Base-by-base conservation (phyloP, 2,888 invertebrate species). In the Nemapogon koenigi region DNA sequence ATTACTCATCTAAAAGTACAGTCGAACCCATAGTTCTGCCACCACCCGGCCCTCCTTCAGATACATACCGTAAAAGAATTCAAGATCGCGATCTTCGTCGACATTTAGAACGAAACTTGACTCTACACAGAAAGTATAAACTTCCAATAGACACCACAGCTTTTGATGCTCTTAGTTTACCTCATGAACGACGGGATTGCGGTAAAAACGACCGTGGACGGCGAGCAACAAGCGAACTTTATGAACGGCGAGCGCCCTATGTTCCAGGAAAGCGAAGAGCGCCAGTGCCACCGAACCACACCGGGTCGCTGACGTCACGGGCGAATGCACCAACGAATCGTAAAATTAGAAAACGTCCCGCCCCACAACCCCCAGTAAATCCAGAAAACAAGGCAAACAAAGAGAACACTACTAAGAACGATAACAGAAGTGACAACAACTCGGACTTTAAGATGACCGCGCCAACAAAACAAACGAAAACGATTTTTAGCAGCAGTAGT, bases 211-310 rank as follows among this genome's bases (percentile, higher is more conserved):
- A 61, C 17, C 63, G 75, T 35, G 72, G 75, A 22, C 67, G 85
- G 29, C 69, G 85, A 49, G 83, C 84, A 15, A 76, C 81, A n/a
- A 87, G 85, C 53, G 86, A 86, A 62, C 78, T 82, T 16, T 80
- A 81, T 46, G 81, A 81, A 42, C 80, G 82, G 32, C 81, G 81
- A 46, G 78, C 84, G 7, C 82, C 83, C 3, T 87, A 90, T 68
- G 89, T 90, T 1, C 88, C 88, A 46, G 90, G 90, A 16, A 90
- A 90, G 59, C 67, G 90, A 35, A 84, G 83, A 52, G 90, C 90
- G 1, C 90, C 90, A 0, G 82, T 80, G 45, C 90, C 90, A 3
- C 90, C 89, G 1, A 56, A 51, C n/a, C 46, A 46, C 3, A 52
- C 51, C 52, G 66, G 43, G 45, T 66, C 43, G 44, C 59, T 49